phyloP scores from a whole-genome alignment of 2,888 invertebrate species.

The Clistopyga incitator region DNA sequence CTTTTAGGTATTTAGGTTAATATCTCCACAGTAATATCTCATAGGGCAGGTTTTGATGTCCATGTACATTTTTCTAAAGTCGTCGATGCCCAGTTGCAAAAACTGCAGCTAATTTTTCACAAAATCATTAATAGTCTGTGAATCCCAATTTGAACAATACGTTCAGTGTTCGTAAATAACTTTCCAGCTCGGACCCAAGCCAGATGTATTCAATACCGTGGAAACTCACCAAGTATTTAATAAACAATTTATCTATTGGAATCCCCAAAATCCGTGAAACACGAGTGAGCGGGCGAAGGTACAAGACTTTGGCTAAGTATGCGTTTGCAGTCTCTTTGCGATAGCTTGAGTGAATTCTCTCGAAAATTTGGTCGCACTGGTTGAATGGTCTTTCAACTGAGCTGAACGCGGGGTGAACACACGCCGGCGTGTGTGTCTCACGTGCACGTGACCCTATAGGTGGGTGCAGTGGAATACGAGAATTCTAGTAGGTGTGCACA shows the following conservation, averaged over 20 bases:
- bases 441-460: background rate
- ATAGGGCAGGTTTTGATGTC: too few species aligned
- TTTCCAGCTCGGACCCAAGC: background rate
- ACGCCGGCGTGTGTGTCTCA: conserved; percentile 3
- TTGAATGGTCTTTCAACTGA: background rate
- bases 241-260: background rate
- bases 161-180: background rate
- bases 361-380: conserved; percentile 6
- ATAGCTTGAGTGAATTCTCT: conserved; percentile 10
- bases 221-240: background rate
- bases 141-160: too few species aligned
- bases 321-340: background rate
- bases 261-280: background rate
- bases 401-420: background rate
- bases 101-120: too few species aligned
- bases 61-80: too few species aligned
- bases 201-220: background rate
- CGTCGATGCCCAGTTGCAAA: too few species aligned
- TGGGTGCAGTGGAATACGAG: conserved; percentile 5
- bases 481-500: background rate
- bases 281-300: background rate
- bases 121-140: too few species aligned
- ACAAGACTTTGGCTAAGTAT: background rate
- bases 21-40: too few species aligned
- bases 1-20: too few species aligned